Base-by-base conservation (phyloP, 2,888 invertebrate species). In the Napeogenes inachia region DNA sequence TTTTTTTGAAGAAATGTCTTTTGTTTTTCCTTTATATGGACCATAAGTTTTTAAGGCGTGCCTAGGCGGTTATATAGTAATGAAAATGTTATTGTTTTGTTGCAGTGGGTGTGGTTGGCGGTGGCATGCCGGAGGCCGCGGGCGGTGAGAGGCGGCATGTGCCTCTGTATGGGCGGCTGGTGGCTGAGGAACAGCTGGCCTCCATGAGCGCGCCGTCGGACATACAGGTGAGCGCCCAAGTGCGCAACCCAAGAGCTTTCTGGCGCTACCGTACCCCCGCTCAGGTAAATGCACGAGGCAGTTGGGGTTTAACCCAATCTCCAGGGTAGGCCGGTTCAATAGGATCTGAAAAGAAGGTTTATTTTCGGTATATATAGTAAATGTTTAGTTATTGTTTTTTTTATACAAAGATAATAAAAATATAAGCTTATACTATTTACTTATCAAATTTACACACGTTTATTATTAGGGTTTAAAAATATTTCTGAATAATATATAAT, bases 161-260 rank as follows among this genome's bases (percentile, higher is more conserved):
- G 79, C 96, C 97, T 73, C 93, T 97, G 75, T 97, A 97, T 88
- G 97, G 97, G 76, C 93, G 97, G 80, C 93, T 97, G 91, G 97
- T 97, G 78, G 95, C 95, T 78, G 97, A 97, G 91, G 97, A 97
- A 82, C 96, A 96, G 86, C 92, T 96, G 80, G 92, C 92, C 73
- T 81, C 89, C 74, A 87, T 92, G 87, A 91, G 92, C 82, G 91
- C 90, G 82, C 92, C 92, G 75, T 93, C 92, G 78, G 94, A 93
- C 91, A 94, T 94, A 84, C 91, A 91, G 91, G 91, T 91, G 89
- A 90, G 89, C 89, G 87, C 87, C 84, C 77, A 78, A 72, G 85
- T 81, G 86, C 87, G 87, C 87, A 82, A 90, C 88, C 82, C 91
- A 87, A 82, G 90, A 89, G 87, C 89, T 85, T 89, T 89, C 88